Conservation (phyloP, 2,888 invertebrate genomes). For the Brachyptera putata region DNA sequence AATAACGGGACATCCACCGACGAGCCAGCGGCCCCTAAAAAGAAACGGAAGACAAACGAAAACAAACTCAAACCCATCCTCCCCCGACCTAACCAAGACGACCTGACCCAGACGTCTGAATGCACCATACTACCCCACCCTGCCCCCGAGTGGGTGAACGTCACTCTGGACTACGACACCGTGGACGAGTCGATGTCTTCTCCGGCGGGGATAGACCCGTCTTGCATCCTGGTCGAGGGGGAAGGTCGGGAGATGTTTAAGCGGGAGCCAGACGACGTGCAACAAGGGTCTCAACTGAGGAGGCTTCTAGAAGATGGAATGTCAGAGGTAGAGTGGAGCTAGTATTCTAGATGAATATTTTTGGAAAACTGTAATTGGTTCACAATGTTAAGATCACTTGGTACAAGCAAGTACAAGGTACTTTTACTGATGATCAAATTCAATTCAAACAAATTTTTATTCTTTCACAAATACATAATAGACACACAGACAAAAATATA, state of each 20-base stretch:
- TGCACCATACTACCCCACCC: not conserved
- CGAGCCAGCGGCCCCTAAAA: not conserved
- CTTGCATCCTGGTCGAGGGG: not conserved
- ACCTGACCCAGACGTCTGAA: no score
- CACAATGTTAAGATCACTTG: no score
- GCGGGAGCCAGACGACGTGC: not conserved
- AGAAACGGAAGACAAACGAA: not conserved
- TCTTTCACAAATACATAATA: no score
- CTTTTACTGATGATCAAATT: no score
- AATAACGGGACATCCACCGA: no score
- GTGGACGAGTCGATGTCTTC: not conserved
- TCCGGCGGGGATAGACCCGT: not conserved
- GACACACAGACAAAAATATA: no score
- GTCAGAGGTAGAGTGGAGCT: no score
- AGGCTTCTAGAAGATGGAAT: not conserved
- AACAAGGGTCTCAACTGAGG: not conserved
- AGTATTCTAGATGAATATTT: no score
- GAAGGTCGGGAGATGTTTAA: not conserved
- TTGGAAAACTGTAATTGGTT: no score
- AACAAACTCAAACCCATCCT: not conserved
- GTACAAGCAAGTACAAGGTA: no score
- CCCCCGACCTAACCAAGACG: no score
- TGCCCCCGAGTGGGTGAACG: slow-evolving; percentile 6
- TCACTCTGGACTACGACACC: not conserved
- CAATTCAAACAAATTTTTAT: no score